Percentiles rank a stretch among this genome's conserved stretches.
phyloP scores from a whole-genome alignment of 2,888 invertebrate genomes.

The Eupsilia transversa region DNA sequence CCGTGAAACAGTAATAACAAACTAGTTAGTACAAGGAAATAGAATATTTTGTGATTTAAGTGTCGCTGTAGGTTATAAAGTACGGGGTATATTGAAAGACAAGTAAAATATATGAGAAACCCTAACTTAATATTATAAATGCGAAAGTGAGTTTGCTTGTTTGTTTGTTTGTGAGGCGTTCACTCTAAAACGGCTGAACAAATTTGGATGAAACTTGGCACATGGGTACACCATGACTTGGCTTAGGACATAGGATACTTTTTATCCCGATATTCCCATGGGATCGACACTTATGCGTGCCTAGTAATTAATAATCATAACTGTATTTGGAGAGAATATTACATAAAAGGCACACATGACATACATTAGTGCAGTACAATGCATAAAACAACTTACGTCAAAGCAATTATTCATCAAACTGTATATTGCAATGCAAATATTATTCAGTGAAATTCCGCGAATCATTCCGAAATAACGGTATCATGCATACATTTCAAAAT shows the following conservation, averaged over 20 bases:
- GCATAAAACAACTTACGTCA: constrained; percentile 4
- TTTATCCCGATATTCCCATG: too few species aligned
- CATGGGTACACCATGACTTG: too few species aligned
- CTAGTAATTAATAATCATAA: too few species aligned
- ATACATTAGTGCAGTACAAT: background rate
- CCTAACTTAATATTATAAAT: too few species aligned
- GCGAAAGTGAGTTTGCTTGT: too few species aligned
- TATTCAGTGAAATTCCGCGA: constrained; percentile 17
- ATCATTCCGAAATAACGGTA: constrained; percentile 20
- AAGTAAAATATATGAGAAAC: background rate
- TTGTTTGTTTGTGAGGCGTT: too few species aligned
- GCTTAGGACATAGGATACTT: too few species aligned
- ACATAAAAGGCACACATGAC: background rate
- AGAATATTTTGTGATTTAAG: background rate
- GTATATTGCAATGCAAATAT: constrained; percentile 33
- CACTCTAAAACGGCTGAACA: too few species aligned
- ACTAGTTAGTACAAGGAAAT: background rate
- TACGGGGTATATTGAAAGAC: background rate
- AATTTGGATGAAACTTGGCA: too few species aligned
- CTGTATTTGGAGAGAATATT: too few species aligned
- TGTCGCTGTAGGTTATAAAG: background rate
- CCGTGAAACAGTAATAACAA: background rate
- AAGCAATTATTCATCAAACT: constrained; percentile 28
- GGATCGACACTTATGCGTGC: too few species aligned
- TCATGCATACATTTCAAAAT: constrained; percentile 8